phyloP scores from a whole-genome alignment of 2,888 invertebrate species.

The Caenorhabditis panamensis region DNA sequence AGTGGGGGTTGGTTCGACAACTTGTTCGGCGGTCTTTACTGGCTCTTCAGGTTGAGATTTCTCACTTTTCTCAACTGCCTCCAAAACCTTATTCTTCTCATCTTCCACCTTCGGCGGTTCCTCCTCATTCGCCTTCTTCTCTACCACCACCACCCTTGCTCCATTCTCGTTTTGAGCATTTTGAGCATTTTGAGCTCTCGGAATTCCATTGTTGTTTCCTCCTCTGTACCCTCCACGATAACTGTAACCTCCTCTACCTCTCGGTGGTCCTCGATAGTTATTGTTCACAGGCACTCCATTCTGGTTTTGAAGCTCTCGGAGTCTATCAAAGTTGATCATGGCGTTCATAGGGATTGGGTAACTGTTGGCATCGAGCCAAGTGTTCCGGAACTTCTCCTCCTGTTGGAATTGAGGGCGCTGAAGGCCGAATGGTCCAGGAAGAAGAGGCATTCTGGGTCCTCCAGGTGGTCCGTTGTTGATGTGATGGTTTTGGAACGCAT shows the following conservation, averaged over 20 bases:
- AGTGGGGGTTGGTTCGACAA: no score
- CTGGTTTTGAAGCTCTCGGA: not conserved
- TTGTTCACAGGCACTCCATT: not conserved
- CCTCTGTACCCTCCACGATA: constrained; percentile 34
- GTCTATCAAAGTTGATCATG: constrained; percentile 16
- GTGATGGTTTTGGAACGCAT: constrained; percentile 34
- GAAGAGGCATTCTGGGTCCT: constrained; percentile 5
- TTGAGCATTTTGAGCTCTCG: not conserved
- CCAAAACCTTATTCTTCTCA: no score
- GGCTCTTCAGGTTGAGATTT: no score
- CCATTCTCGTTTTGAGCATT: no score
- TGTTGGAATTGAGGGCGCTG: constrained; percentile 37
- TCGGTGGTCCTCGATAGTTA: not conserved
- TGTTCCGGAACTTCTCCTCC: constrained; percentile 67
- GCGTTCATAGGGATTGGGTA: constrained; percentile 27
- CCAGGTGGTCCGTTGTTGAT: constrained; percentile 6
- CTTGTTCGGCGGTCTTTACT: no score
- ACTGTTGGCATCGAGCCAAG: constrained; percentile 68
- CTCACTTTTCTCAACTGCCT: not conserved
- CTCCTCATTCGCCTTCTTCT: not conserved
- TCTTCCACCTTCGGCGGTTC: not conserved
- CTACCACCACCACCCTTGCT: no score
- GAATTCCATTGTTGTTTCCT: constrained; percentile 4
- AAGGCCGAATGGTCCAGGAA: constrained; percentile 54
- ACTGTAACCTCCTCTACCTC: constrained; percentile 26